Conservation (phyloP, 2,113 vertebrate species). For the Ursus arctos region DNA sequence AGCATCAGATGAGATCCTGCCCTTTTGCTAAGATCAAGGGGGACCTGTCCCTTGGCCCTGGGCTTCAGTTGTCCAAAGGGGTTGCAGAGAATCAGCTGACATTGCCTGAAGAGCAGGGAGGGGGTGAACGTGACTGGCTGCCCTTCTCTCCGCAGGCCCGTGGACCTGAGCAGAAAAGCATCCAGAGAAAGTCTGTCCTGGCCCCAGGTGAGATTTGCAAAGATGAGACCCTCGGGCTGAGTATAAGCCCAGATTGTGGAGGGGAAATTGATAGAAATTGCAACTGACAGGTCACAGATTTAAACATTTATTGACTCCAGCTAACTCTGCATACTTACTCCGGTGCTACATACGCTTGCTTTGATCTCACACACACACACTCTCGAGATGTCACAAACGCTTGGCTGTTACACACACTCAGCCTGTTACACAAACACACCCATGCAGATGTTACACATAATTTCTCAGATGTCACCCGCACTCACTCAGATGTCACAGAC, state of each 20-base stretch:
- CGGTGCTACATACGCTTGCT: slow-evolving; percentile 72
- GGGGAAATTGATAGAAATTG: slow-evolving; percentile 78
- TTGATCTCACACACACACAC: slow-evolving; percentile 79
- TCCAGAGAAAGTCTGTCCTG: background rate
- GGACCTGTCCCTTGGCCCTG: background rate
- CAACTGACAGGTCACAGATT: slow-evolving; percentile 82
- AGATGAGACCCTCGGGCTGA: slow-evolving; percentile 53
- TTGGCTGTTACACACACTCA: slow-evolving; percentile 81
- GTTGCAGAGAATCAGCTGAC: background rate
- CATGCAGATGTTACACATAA: slow-evolving; percentile 75
- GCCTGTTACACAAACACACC: slow-evolving; percentile 80
- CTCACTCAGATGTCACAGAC: slow-evolving; percentile 55
- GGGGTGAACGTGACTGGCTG: background rate
- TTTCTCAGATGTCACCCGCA: slow-evolving; percentile 70
- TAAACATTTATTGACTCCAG: slow-evolving; percentile 84
- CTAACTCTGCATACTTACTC: slow-evolving; percentile 81
- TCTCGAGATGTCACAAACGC: slow-evolving; percentile 82
- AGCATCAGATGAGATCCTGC: background rate
- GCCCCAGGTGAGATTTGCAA: slow-evolving; percentile 55
- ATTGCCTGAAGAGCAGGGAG: background rate
- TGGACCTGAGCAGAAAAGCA: background rate
- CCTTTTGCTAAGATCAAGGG: background rate
- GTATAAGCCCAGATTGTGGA: slow-evolving; percentile 71
- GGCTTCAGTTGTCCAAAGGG: background rate
- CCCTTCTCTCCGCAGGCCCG: background rate